Base-by-base conservation (phyloP, 2,888 invertebrate species). In the Hecatera dysodea region DNA sequence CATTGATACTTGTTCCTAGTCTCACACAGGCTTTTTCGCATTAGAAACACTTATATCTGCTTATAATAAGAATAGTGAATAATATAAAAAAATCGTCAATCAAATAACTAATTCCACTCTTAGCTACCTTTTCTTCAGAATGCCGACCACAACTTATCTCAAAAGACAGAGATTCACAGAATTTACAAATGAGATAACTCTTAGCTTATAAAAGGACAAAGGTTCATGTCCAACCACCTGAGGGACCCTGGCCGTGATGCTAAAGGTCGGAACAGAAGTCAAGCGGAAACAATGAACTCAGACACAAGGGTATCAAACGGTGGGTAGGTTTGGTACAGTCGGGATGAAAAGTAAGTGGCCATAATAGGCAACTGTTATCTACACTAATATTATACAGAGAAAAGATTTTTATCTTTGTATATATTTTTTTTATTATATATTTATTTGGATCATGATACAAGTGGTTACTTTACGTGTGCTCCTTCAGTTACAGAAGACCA, bases 241-340 rank as follows among this genome's bases (percentile, higher is more conserved):
- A 6, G 48, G 56, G 52, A 24, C 65, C 71, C 71, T 68, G 71
- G 66, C 62, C 61, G 39, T 65, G 75, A 67, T 15, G 59, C 19
- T 29, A 68, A 68, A 80, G 79, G 75, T 75, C 63, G 68, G 52
- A 46, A 57, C 64, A 59, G 65, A 74, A 70, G 66, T 68, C 67
- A 65, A 79, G 67, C 61, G 72, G 64, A 75, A 75, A 80, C 68
- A 79, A 75, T 75, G 66, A 64, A 64, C 75, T 79, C 53, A 17
- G 53, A 53, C 24, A 36, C 57, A 66, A 62, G 68, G 59, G 24
- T 60, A 60, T 29, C 50, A 53, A 44, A n/a, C 42, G 19, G 65
- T 63, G 46, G 53, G 53, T 46, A 62, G 50, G n/a, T 39, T 2
- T n/a, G 12, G 46, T 68, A 75, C 48, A 44, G 42, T 56, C 24